Evolutionary conservation across 2,888 invertebrate genomes (phyloP).

Genomic region (Phaonia tiefii): DNA sequence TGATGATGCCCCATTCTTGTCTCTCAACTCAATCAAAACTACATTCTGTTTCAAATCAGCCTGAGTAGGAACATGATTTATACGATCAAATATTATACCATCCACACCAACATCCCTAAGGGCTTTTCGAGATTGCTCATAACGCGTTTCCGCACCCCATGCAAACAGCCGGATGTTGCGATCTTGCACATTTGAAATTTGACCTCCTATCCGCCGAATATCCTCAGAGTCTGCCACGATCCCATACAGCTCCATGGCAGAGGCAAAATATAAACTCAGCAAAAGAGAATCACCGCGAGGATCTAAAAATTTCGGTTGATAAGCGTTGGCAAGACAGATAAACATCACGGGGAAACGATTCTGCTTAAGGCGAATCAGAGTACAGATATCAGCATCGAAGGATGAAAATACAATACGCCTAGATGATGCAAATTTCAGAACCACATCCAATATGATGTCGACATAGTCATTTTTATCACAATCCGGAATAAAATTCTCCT

Average conservation of each 20-base stretch:
- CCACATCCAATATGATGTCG: conserved; percentile 89
- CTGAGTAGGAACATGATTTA: conserved; percentile 80
- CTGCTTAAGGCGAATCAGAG: conserved; percentile 94
- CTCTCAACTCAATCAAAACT: conserved; percentile 39
- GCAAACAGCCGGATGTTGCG: conserved; percentile 92
- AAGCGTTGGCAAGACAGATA: conserved; percentile 78
- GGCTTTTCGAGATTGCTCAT: conserved; percentile 88
- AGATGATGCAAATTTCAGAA: conserved; percentile 87
- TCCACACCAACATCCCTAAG: conserved; percentile 93
- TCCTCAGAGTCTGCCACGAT: conserved; percentile 94
- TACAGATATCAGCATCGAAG: conserved; percentile 96
- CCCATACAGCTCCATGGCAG: conserved; percentile 90
- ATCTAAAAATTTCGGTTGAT: conserved; percentile 84
- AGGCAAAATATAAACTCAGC: conserved; percentile 89
- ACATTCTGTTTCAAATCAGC: conserved; percentile 48
- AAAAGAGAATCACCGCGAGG: conserved; percentile 88
- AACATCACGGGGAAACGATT: conserved; percentile 97
- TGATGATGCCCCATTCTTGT: background rate
- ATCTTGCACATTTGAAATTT: conserved; percentile 85
- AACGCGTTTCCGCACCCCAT: conserved; percentile 96
- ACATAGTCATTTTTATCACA: conserved; percentile 94
- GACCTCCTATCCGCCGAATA: conserved; percentile 87
- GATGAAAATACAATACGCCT: conserved; percentile 94
- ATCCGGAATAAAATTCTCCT: background rate
- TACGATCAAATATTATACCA: conserved; percentile 96